Percentiles rank a stretch among this genome's conserved stretches.
Conservation (phyloP, 2,113 vertebrate genomes). For the Alethe castanea region DNA sequence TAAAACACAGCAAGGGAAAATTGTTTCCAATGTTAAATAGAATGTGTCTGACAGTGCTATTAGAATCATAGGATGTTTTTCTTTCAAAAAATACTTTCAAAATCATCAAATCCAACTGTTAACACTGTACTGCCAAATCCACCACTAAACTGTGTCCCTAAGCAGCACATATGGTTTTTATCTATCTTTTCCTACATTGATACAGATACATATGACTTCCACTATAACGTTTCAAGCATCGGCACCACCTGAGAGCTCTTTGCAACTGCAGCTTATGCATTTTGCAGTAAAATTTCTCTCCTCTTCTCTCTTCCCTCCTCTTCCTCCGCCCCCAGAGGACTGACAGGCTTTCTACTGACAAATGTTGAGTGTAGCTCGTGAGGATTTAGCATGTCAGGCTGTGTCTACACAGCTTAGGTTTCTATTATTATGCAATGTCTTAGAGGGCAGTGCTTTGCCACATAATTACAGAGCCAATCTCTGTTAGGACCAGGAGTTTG, state of each 20-base stretch:
- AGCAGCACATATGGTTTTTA: neutral
- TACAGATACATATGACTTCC: neutral
- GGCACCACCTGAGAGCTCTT: neutral
- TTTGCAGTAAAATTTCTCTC: conserved; percentile 18
- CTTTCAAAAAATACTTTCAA: neutral
- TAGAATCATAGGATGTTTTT: neutral
- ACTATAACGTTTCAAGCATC: neutral
- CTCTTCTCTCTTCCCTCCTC: neutral
- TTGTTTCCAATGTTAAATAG: neutral
- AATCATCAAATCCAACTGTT: neutral
- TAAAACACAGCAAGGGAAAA: neutral
- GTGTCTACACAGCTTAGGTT: conserved; percentile 65
- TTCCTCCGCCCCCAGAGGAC: conserved; percentile 8
- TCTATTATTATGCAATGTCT: conserved; percentile 69
- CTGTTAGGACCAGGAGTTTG: conserved; percentile 12
- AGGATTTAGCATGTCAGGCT: conserved; percentile 67
- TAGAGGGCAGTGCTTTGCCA: conserved; percentile 46
- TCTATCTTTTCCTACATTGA: neutral
- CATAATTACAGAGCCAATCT: conserved; percentile 45
- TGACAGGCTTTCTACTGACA: conserved; percentile 43
- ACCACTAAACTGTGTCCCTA: neutral
- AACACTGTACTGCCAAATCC: neutral
- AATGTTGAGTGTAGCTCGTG: conserved; percentile 58
- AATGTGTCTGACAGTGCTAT: neutral
- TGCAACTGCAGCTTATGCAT: neutral